Evolutionary conservation across 1,140 invertebrate species (phyloP).

Genomic region (Drosophila setifemur): DNA sequence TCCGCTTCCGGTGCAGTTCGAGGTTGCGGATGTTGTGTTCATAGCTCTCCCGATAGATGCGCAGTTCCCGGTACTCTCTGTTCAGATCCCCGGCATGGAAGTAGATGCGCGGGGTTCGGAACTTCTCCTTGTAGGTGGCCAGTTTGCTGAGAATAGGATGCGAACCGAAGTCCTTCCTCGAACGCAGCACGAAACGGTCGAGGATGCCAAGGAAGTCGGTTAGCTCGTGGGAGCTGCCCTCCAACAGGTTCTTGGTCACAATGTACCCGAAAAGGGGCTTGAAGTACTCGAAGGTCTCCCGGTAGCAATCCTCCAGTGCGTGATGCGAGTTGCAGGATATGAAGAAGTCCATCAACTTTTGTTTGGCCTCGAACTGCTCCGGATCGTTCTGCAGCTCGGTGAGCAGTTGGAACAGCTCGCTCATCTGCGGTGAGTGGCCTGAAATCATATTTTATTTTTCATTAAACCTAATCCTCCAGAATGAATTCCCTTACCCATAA

Average conservation of each 20-base stretch:
- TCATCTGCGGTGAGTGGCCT: constrained; percentile 60
- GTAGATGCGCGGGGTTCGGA: constrained; percentile 54
- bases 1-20: constrained; percentile 53
- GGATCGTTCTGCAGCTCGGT: constrained; percentile 64
- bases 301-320: constrained; percentile 72
- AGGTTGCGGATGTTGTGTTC: constrained; percentile 71
- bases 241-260: constrained; percentile 59
- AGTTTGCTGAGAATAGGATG: constrained; percentile 50
- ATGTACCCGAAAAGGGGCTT: constrained; percentile 76
- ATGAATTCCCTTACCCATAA: constrained; percentile 60
- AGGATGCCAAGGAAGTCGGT: constrained; percentile 53
- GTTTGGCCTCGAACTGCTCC: constrained; percentile 65
- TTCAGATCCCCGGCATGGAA: constrained; percentile 60
- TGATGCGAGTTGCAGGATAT: constrained; percentile 67
- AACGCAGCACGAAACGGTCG: constrained; percentile 40
- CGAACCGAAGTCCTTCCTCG: constrained; percentile 16
- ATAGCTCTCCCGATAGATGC: constrained; percentile 73
- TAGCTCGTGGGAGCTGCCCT: constrained; percentile 44
- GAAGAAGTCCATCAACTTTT: constrained; percentile 74
- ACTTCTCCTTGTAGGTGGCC: constrained; percentile 56
- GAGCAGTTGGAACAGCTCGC: constrained; percentile 59
- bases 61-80: constrained; percentile 48
- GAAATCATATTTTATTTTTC: neutral
- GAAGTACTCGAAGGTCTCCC: constrained; percentile 74
- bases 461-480: neutral